Conservation (phyloP, 2,888 invertebrate genomes). For the Amiota mariae region DNA sequence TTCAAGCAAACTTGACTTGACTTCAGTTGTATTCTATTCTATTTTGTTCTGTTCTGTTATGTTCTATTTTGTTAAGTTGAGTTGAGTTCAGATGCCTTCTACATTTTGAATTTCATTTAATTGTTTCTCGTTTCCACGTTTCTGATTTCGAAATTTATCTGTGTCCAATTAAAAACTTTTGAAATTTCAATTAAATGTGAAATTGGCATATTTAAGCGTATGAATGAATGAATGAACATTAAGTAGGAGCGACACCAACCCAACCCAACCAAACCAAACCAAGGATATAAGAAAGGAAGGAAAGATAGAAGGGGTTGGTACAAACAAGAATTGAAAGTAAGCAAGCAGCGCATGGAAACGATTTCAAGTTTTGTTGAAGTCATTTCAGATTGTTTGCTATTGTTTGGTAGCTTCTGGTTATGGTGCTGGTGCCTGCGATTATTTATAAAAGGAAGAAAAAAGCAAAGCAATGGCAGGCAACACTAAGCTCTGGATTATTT, state of each 20-base stretch:
- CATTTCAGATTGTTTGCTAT: slow-evolving; percentile 24
- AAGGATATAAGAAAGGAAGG: background rate
- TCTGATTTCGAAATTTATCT: slow-evolving; percentile 54
- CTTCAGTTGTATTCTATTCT: background rate
- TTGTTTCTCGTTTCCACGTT: slow-evolving; percentile 20
- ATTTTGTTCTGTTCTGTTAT: too few species aligned
- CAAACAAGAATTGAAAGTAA: slow-evolving; percentile 38
- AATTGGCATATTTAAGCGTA: slow-evolving; percentile 65
- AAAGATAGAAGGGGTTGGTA: slow-evolving; percentile 31
- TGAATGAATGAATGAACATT: slow-evolving; percentile 48
- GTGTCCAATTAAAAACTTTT: slow-evolving; percentile 68
- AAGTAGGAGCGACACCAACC: background rate
- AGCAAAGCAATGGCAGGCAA: background rate
- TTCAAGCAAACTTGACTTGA: background rate
- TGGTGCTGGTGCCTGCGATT: background rate
- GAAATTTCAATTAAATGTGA: slow-evolving; percentile 68
- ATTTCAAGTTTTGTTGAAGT: background rate
- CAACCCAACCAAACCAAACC: too few species aligned
- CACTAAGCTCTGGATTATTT: slow-evolving; percentile 64
- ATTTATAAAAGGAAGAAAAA: background rate
- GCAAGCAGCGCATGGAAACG: slow-evolving; percentile 2
- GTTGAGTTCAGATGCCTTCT: too few species aligned
- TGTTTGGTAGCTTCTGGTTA: slow-evolving; percentile 9
- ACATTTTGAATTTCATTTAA: background rate
- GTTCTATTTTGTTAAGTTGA: too few species aligned